phyloP scores from a whole-genome alignment of 2,888 invertebrate species.

The Deroplatys truncata region DNA sequence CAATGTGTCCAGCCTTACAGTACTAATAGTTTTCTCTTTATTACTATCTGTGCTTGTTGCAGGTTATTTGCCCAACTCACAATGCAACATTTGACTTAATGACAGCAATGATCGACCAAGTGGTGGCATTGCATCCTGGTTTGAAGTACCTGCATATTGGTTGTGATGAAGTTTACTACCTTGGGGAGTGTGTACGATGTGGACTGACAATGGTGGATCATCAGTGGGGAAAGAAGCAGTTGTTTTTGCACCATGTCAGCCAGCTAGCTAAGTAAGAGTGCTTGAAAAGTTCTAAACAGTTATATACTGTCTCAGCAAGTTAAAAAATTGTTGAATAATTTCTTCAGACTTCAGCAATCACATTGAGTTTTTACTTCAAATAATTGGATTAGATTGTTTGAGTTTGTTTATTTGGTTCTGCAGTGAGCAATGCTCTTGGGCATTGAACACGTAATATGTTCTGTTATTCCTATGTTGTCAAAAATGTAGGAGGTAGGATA shows the following conservation, averaged over 20 bases:
- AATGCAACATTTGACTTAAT: conserved; percentile 55
- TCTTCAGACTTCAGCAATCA: too few relatives aligned
- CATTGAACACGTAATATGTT: too few relatives aligned
- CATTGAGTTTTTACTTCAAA: too few relatives aligned
- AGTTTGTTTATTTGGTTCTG: too few relatives aligned
- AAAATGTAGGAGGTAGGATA: too few relatives aligned
- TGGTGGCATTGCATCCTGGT: conserved; percentile 54
- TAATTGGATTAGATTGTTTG: too few relatives aligned
- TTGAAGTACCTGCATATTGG: conserved; percentile 66
- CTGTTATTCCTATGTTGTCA: too few relatives aligned
- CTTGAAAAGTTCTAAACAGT: not conserved
- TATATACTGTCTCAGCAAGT: too few relatives aligned
- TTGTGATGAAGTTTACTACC: conserved; percentile 75
- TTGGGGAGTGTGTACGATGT: conserved; percentile 61
- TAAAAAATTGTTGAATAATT: too few relatives aligned
- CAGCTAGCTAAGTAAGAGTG: conserved; percentile 45
- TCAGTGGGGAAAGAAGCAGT: conserved; percentile 49
- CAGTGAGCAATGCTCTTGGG: too few relatives aligned
- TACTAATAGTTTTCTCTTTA: too few relatives aligned
- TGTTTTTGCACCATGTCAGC: conserved; percentile 62
- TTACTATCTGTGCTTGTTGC: conserved; percentile 34
- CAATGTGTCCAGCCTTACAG: too few relatives aligned
- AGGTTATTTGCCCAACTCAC: conserved; percentile 68
- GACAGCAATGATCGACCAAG: conserved; percentile 66
- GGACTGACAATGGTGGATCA: conserved; percentile 34